Evolutionary conservation across 2,797 vertebrate species (phyloP).

Genomic region (Macropodus opercularis): DNA sequence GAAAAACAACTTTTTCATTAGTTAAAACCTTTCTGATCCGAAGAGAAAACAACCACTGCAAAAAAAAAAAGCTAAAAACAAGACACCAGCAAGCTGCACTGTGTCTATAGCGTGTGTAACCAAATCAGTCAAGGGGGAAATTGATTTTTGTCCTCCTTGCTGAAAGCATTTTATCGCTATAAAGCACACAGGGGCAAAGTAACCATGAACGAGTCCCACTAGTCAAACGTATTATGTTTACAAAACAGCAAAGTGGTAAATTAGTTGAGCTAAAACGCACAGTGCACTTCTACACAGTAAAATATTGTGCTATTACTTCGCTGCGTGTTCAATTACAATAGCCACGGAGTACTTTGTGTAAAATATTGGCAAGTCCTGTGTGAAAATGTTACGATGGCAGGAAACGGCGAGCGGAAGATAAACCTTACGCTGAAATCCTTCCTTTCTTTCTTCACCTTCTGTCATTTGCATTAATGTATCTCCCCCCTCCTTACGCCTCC

Average conservation of each 20-base stretch:
- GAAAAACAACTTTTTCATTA: slow-evolving; percentile 13
- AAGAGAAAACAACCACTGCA: slow-evolving; percentile 32
- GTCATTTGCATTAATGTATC: slow-evolving; percentile 53
- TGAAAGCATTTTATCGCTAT: slow-evolving; percentile 73
- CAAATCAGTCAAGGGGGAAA: slow-evolving; percentile 75
- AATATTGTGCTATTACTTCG: slow-evolving; percentile 40
- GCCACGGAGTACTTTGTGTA: slow-evolving; percentile 31
- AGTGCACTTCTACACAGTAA: slow-evolving; percentile 18
- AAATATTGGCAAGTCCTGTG: slow-evolving; percentile 21
- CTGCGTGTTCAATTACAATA: slow-evolving; percentile 42
- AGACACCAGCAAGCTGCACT: slow-evolving; percentile 37
- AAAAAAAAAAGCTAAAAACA: slow-evolving; percentile 44
- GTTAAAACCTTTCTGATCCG: slow-evolving; percentile 19
- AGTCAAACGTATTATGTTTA: slow-evolving; percentile 74
- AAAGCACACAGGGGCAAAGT: slow-evolving; percentile 77
- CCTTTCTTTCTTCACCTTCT: slow-evolving; percentile 44
- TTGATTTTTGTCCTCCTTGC: slow-evolving; percentile 54
- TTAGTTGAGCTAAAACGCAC: slow-evolving; percentile 68
- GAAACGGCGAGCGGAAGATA: slow-evolving; percentile 6
- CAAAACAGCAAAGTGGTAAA: slow-evolving; percentile 73
- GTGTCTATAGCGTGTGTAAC: slow-evolving; percentile 58
- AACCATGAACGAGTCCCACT: slow-evolving; percentile 74
- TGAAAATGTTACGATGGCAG: slow-evolving; percentile 7
- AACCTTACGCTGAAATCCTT: slow-evolving; percentile 19
- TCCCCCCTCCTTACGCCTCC: slow-evolving; percentile 29